These are phyloP conservation scores for Thalassarche chlororhynchos DNA, from an alignment of 2,113 vertebrate species.

Conservation along the genomic window DNA sequence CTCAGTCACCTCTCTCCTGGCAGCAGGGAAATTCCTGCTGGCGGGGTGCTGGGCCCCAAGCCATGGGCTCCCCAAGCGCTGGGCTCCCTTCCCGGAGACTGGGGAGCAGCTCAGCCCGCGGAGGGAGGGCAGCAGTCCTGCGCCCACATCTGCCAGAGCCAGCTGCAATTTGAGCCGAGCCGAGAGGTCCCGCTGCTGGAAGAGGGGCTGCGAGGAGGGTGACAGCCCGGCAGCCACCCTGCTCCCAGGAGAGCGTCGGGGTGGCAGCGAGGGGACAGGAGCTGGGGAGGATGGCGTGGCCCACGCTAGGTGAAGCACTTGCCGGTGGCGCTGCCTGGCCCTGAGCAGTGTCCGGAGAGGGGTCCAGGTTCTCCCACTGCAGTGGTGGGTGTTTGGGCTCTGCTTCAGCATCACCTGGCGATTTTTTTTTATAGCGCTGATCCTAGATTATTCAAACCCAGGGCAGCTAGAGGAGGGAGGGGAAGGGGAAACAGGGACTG, in stretches of 20 bases:
- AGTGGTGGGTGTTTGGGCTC: background rate
- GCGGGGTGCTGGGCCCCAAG: background rate
- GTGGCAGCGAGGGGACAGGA: background rate
- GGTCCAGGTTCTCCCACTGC: background rate
- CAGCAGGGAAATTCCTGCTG: background rate
- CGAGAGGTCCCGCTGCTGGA: background rate
- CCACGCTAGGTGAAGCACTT: background rate
- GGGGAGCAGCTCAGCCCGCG: background rate
- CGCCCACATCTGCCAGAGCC: background rate
- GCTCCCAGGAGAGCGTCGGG: background rate
- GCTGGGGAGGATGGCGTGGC: background rate
- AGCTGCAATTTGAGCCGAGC: background rate
- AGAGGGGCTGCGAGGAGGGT: background rate
- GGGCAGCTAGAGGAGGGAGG: background rate
- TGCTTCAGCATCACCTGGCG: background rate
- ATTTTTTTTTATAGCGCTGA: background rate
- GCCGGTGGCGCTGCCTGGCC: background rate
- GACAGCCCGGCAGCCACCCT: background rate
- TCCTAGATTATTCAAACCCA: background rate
- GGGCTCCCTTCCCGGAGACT: background rate
- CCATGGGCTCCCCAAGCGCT: fast-evolving
- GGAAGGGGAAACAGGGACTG: background rate
- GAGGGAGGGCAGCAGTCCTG: background rate
- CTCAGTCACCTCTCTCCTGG: background rate
- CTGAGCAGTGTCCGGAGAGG: background rate